Evolutionary conservation across 2,888 invertebrate species (phyloP).

Genomic region (Gryllus longicercus): DNA sequence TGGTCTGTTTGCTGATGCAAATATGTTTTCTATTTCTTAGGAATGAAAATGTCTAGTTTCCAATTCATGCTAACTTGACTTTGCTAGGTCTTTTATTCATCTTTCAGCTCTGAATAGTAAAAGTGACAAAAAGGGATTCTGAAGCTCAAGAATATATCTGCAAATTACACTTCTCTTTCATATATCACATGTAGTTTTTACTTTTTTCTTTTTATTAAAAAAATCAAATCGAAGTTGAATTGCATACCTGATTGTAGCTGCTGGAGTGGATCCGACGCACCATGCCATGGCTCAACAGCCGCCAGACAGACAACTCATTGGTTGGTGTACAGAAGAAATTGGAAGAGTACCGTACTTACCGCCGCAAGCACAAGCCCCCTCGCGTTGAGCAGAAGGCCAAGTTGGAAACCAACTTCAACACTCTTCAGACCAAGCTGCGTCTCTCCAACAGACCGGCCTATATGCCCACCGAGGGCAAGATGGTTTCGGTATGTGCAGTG

Average conservation of each 20-base stretch:
- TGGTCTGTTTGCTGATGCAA: no score
- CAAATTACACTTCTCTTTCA: no score
- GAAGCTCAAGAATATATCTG: no score
- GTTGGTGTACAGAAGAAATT: slow-evolving; percentile 96
- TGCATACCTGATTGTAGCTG: slow-evolving; percentile 56
- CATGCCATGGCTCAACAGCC: slow-evolving; percentile 95
- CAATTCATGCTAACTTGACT: no score
- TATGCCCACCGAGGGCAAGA: slow-evolving; percentile 98
- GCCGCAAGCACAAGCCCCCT: slow-evolving; percentile 98
- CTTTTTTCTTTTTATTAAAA: no score
- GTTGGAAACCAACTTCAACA: slow-evolving; percentile 99
- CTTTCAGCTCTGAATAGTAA: no score
- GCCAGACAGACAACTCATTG: slow-evolving; percentile 96
- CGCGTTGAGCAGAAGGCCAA: slow-evolving; percentile 99
- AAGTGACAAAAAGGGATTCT: no score
- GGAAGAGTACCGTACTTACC: slow-evolving; percentile 98
- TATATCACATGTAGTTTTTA: no score
- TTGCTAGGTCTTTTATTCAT: no score
- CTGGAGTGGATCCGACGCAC: slow-evolving; percentile 98
- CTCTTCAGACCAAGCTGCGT: slow-evolving; percentile 96
- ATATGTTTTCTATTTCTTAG: no score
- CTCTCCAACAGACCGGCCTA: slow-evolving; percentile 98
- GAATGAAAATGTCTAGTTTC: no score
- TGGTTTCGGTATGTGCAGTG: slow-evolving; percentile 76
- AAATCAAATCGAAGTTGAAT: not conserved